A percentile compares a stretch with the other conserved stretches of the same genome.
Evolutionary conservation across 2,797 vertebrate genomes (phyloP).

Genomic region (Diplodus sargus): DNA sequence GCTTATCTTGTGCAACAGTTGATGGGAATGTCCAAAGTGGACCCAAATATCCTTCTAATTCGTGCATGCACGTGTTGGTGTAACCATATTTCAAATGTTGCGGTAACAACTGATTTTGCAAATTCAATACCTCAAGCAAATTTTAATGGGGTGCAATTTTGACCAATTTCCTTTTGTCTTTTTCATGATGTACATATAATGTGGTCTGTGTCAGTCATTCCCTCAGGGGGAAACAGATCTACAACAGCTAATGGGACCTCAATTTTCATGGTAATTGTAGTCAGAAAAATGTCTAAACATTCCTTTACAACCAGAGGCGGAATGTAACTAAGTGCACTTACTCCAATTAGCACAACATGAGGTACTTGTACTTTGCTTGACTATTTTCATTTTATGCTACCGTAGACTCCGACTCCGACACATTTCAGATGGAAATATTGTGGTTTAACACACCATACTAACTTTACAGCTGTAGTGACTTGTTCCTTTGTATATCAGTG

Average conservation of each 20-base stretch:
- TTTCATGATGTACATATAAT: slow-evolving; percentile 10
- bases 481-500: neutral
- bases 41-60: neutral
- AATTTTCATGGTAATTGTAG: slow-evolving; percentile 17
- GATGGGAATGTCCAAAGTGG: slow-evolving; percentile 17
- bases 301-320: neutral
- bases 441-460: neutral
- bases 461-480: neutral
- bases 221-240: slow-evolving; percentile 17
- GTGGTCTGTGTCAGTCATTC: slow-evolving; percentile 6
- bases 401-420: neutral
- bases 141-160: slow-evolving; percentile 27
- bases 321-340: neutral
- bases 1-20: slow-evolving; percentile 31
- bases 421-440: neutral
- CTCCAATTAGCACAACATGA: neutral
- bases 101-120: slow-evolving; percentile 5
- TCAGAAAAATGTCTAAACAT: slow-evolving; percentile 23
- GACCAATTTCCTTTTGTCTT: slow-evolving; percentile 18
- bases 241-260: slow-evolving; percentile 13
- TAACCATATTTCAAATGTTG: slow-evolving; percentile 6
- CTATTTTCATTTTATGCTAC: neutral
- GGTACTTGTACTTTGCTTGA: slow-evolving; percentile 17
- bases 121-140: slow-evolving; percentile 17
- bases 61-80: slow-evolving; percentile 3